Base-by-base conservation (phyloP, 2,113 vertebrate species). In the Taurulus bubalis region DNA sequence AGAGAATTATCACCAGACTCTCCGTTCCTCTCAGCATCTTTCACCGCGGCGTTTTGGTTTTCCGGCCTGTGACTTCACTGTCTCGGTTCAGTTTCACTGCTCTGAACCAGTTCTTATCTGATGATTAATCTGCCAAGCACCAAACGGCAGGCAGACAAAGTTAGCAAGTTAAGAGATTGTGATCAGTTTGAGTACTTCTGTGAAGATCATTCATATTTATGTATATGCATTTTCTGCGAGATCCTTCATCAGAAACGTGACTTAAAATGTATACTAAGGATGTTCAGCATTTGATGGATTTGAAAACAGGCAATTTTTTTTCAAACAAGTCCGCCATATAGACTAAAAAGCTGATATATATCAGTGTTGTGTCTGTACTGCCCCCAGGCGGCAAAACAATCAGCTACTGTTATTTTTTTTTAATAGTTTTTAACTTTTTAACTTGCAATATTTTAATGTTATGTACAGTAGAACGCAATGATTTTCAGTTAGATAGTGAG, bases 21-120 rank as follows among this genome's bases (percentile, higher is more conserved):
- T 32, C 28, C 36, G 22, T 42, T 12, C 40, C 38, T 56, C 28
- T 75, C 42, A 55, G 28, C 42, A 26, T 66, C 45, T 70, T 73
- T 82, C 3, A 24, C 32, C 56, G 58, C 55, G 28, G 9, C 77
- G 69, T 70, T 76, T 79, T 60, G 51, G 82, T 79, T 85, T 84
- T 77, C 63, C 3, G 34, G 59, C 49, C 22, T 24, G 7, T 14
- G 55, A 40, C 66, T 81, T 66, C 26, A 47, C 51, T 62, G 66
- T 77, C 67, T 36, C 8, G 20, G 56, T 70, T 80, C 56, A 51
- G 62, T 83, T 87, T 85, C 34, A 81, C 49, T 71, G 15, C 55
- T 75, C 18, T 71, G 10, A 38, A 71, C 60, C 1, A 1, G 24
- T 28, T 7, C n/a, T n/a, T 1, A 20, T 7, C 26, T 65, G 36